Evolutionary conservation across 2,113 vertebrate genomes (phyloP).

Genomic region (Heteronetta atricapilla): DNA sequence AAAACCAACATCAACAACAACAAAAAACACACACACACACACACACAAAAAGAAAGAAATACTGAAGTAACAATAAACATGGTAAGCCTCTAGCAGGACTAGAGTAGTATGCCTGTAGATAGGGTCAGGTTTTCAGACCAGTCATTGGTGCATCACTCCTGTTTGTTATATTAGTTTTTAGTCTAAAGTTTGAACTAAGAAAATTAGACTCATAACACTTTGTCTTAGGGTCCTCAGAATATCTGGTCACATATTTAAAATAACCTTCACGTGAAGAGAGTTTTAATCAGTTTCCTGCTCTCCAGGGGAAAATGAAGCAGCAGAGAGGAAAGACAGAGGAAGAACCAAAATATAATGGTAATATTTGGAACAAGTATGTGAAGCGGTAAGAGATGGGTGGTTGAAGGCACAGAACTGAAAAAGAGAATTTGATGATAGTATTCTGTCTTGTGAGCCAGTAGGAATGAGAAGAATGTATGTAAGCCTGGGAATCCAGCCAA

Average conservation of each 20-base stretch:
- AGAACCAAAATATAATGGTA: background rate
- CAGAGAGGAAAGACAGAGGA: background rate
- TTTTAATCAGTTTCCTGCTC: background rate
- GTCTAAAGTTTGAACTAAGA: background rate
- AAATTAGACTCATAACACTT: background rate
- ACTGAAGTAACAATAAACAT: background rate
- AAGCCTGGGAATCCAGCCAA: background rate
- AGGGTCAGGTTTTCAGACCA: background rate
- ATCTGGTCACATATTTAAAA: background rate
- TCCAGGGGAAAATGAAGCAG: background rate
- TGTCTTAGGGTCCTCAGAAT: background rate
- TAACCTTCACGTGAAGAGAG: background rate
- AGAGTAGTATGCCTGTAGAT: background rate
- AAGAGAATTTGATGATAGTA: background rate
- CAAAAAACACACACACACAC: no score
- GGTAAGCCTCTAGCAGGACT: background rate
- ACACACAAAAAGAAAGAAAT: background rate
- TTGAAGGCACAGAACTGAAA: background rate
- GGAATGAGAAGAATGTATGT: background rate
- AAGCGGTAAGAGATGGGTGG: background rate
- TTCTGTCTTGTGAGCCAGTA: background rate
- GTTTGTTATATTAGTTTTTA: background rate
- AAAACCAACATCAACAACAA: no score
- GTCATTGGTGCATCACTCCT: background rate
- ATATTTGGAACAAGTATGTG: background rate